Evolutionary conservation across 2,113 vertebrate genomes (phyloP).

Genomic region (Carettochelys insculpta): DNA sequence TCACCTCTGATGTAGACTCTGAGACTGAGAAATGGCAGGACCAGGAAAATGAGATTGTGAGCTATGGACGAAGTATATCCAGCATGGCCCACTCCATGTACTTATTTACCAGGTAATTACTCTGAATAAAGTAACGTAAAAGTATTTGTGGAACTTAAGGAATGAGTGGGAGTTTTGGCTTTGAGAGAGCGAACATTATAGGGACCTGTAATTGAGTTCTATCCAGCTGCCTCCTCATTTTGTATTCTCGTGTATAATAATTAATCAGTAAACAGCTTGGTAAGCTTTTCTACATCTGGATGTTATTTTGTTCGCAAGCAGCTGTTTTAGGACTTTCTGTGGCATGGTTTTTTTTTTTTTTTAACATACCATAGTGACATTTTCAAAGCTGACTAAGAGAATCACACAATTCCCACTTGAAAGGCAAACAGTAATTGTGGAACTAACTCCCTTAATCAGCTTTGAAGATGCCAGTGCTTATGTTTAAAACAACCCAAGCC

Average conservation of each 20-base stretch:
- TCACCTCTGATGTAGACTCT: slow-evolving; percentile 89
- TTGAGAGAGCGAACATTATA: background rate
- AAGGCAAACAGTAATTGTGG: background rate
- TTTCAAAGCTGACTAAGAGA: background rate
- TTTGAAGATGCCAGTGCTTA: background rate
- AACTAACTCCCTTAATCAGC: background rate
- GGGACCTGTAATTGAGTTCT: background rate
- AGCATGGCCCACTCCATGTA: slow-evolving; percentile 95
- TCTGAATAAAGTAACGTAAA: background rate
- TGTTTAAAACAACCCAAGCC: background rate
- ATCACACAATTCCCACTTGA: background rate
- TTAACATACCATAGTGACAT: background rate
- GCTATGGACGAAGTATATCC: slow-evolving; percentile 88
- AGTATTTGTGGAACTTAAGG: background rate
- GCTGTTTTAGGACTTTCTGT: background rate
- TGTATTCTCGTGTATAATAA: background rate
- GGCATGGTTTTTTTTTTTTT: rapidly evolving
- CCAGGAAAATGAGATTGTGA: slow-evolving; percentile 89
- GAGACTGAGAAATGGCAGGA: slow-evolving; percentile 96
- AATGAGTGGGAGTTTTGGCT: background rate
- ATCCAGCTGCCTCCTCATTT: background rate
- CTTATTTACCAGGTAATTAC: slow-evolving; percentile 94
- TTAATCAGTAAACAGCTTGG: background rate
- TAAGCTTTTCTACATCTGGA: background rate
- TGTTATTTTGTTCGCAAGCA: background rate